phyloP scores from a whole-genome alignment of 64 coral and sea anemone species.

The Actinia tenebrosa region DNA sequence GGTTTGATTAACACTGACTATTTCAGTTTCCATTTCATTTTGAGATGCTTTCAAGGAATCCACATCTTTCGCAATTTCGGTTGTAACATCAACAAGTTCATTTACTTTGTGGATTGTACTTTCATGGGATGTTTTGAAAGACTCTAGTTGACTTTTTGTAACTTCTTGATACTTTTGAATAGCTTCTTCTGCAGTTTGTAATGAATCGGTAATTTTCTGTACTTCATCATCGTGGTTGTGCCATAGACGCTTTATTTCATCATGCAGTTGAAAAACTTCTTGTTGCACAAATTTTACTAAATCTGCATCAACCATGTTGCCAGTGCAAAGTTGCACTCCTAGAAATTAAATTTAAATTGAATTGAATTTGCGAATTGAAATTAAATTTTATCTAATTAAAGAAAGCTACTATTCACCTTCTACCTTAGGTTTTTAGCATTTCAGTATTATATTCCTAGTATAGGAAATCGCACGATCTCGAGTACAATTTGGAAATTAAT shows the following conservation, averaged over 20 bases:
- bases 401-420: no score
- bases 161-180: not conserved
- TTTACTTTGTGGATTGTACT: no score
- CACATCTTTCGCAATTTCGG: not conserved
- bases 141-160: not conserved
- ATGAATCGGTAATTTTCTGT: slow-evolving; percentile 29
- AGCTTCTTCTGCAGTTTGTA: slow-evolving; percentile 7
- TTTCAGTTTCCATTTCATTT: not conserved
- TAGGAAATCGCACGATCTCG: no score
- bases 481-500: no score
- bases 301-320: slow-evolving; percentile 46
- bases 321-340: slow-evolving; percentile 65
- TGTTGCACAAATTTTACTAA: slow-evolving; percentile 33
- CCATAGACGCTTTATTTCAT: slow-evolving; percentile 21
- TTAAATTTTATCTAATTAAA: no score
- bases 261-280: slow-evolving; percentile 32
- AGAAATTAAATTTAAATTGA: no score
- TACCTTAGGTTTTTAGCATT: no score
- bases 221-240: slow-evolving; percentile 27
- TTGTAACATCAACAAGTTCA: not conserved
- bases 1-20: not conserved
- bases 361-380: no score
- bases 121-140: not conserved
- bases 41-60: not conserved
- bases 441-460: no score